Percentiles rank a stretch among this genome's conserved stretches.
Conservation (phyloP, 92 coral and sea anemone genomes). For the Actinostola sp. region DNA sequence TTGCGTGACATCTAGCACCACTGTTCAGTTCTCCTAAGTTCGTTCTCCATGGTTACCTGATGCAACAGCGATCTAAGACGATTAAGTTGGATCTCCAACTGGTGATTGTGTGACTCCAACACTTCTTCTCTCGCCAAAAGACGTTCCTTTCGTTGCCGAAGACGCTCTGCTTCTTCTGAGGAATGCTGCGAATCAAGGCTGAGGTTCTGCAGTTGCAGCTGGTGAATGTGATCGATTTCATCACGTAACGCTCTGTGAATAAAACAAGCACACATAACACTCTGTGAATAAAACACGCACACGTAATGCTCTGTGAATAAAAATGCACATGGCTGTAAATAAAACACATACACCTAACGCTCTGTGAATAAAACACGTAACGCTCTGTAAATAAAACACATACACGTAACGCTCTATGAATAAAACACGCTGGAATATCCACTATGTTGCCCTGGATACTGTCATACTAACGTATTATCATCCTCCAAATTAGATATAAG, state of each 20-base stretch:
- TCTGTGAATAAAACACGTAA: conserved; percentile 66
- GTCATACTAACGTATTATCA: conserved; percentile 73
- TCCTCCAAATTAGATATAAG: conserved; percentile 76
- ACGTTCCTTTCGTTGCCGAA: conserved; percentile 81
- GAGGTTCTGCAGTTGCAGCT: conserved; percentile 49
- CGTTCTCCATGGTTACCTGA: conserved; percentile 80
- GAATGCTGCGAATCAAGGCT: conserved; percentile 38
- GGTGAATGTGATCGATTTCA: conserved; percentile 74
- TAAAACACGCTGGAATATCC: background rate
- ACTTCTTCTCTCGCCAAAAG: conserved; percentile 94
- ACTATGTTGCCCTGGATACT: background rate
- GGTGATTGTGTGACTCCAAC: conserved; percentile 90
- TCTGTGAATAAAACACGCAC: conserved; percentile 54
- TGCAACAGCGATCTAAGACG: conserved; percentile 76
- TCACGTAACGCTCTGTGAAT: conserved; percentile 70
- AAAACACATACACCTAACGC: too few species aligned
- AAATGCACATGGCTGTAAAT: too few species aligned
- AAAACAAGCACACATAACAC: conserved; percentile 58
- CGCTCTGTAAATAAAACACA: conserved; percentile 54
- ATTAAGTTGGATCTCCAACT: conserved; percentile 87
- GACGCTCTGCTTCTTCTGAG: conserved; percentile 57
- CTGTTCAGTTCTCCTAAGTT: conserved; percentile 53
- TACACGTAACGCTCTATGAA: conserved; percentile 72
- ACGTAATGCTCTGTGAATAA: conserved; percentile 68
- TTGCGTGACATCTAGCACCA: conserved; percentile 51